phyloP scores from a whole-genome alignment of 2,888 invertebrate genomes.

The Sicus ferrugineus region DNA sequence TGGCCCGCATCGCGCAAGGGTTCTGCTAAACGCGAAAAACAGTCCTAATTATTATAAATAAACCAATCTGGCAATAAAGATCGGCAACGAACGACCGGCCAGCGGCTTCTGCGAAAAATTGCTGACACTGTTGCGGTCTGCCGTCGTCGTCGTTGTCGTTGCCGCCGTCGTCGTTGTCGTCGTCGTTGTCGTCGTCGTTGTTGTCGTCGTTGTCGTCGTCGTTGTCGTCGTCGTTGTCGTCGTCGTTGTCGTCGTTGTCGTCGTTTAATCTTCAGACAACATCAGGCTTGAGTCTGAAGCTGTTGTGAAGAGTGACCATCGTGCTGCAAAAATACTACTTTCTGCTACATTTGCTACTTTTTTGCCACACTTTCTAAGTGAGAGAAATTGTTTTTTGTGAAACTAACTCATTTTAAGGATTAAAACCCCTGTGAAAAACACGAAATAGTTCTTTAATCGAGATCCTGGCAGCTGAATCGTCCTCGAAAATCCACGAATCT shows the following conservation, averaged over 20 bases:
- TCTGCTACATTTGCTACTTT: neutral
- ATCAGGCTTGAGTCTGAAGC: constrained; percentile 25
- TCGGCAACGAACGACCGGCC: constrained; percentile 43
- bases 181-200: neutral
- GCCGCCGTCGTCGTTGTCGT: too few species aligned
- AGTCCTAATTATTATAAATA: constrained; percentile 63
- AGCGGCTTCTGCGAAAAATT: constrained; percentile 28
- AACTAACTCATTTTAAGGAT: too few species aligned
- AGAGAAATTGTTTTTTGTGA: too few species aligned
- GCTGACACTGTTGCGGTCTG: constrained; percentile 18
- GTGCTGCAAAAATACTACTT: neutral
- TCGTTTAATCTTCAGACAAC: constrained; percentile 54
- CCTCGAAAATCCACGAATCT: too few species aligned
- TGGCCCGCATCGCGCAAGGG: constrained; percentile 39
- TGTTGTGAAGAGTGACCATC: neutral
- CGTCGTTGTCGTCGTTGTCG: too few species aligned
- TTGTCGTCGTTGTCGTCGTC: neutral
- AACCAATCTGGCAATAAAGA: constrained; percentile 63
- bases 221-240: too few species aligned
- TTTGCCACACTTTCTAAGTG: neutral
- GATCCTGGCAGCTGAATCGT: too few species aligned
- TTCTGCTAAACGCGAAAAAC: constrained; percentile 39
- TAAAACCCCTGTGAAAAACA: too few species aligned
- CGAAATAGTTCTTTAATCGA: too few species aligned
- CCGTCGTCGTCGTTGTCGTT: neutral